phyloP scores from a whole-genome alignment of 2,113 vertebrate species.

The Poeciliopsis occidentalis region DNA sequence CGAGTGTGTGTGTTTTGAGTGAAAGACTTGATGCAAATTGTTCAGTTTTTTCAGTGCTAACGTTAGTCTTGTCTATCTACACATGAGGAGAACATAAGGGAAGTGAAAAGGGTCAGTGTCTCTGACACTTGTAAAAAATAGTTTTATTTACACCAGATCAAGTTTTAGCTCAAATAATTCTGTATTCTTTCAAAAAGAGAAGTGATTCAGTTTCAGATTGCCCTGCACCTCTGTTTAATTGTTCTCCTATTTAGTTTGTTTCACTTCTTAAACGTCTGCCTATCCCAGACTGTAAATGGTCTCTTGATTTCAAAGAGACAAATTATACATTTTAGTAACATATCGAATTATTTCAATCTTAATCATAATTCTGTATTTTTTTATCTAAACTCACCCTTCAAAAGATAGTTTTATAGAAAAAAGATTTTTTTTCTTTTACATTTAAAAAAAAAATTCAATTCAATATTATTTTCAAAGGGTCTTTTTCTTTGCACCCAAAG shows the following conservation, averaged over 20 bases:
- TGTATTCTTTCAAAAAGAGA: neutral
- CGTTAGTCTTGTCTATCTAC: slow-evolving; percentile 36
- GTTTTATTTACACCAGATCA: no score
- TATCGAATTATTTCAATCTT: neutral
- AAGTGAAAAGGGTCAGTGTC: slow-evolving; percentile 29
- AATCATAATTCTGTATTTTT: neutral
- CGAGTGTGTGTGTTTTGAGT: neutral
- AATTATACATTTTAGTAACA: neutral
- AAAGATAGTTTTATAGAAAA: no score
- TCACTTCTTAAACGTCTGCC: neutral
- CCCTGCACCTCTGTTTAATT: neutral
- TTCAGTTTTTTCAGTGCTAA: slow-evolving; percentile 44
- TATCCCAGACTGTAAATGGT: neutral
- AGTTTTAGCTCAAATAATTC: neutral
- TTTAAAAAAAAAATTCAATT: neutral
- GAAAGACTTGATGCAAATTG: neutral
- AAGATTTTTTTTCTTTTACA: neutral
- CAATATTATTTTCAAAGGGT: neutral
- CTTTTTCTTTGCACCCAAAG: neutral
- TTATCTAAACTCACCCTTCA: neutral
- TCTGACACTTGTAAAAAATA: no score
- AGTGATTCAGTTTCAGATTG: neutral
- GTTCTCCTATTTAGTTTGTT: neutral
- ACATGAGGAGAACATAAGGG: slow-evolving; percentile 6
- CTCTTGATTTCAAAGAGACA: neutral